phyloP scores from a whole-genome alignment of 2,888 invertebrate species.

The Teinopalpus imperialis region DNA sequence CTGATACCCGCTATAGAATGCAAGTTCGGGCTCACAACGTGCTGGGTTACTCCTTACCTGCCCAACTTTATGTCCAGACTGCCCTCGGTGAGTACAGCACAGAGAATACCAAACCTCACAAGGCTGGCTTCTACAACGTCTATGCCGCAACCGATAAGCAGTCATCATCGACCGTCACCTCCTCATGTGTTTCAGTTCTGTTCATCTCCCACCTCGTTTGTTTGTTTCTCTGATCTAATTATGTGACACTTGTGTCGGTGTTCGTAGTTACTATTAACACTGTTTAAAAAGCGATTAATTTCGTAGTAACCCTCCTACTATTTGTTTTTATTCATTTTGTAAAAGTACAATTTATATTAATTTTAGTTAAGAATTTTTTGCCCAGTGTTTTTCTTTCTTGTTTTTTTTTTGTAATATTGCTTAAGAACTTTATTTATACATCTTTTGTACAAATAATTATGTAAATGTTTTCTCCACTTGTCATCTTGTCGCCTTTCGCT shows the following conservation, averaged over 20 bases:
- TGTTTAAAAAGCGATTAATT: constrained; percentile 38
- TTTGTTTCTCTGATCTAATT: constrained; percentile 61
- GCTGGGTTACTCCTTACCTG: constrained; percentile 91
- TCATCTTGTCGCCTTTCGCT: constrained; percentile 7
- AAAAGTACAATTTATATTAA: constrained; percentile 30
- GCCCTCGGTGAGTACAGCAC: constrained; percentile 90
- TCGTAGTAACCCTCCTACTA: constrained; percentile 33
- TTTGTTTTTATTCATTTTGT: constrained; percentile 27
- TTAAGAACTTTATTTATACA: constrained; percentile 14
- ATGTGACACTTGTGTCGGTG: constrained; percentile 40
- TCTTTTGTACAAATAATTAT: constrained; percentile 19
- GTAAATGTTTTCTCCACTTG: constrained; percentile 16
- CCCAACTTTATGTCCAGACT: constrained; percentile 90
- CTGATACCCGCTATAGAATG: constrained; percentile 92
- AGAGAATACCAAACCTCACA: constrained; percentile 69
- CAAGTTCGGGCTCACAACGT: constrained; percentile 92
- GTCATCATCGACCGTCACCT: constrained; percentile 52
- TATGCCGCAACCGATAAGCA: constrained; percentile 65
- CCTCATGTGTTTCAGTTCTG: constrained; percentile 52
- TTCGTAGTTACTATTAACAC: constrained; percentile 46
- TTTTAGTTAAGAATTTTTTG: constrained; percentile 21
- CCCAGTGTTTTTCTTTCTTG: constrained; percentile 27
- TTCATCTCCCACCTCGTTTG: constrained; percentile 53
- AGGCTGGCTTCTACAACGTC: constrained; percentile 77
- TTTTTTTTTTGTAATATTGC: constrained; percentile 27